These are phyloP conservation scores for Brachionus koreanus DNA, from an alignment of 1,140 invertebrate species.

Conservation along the genomic window DNA sequence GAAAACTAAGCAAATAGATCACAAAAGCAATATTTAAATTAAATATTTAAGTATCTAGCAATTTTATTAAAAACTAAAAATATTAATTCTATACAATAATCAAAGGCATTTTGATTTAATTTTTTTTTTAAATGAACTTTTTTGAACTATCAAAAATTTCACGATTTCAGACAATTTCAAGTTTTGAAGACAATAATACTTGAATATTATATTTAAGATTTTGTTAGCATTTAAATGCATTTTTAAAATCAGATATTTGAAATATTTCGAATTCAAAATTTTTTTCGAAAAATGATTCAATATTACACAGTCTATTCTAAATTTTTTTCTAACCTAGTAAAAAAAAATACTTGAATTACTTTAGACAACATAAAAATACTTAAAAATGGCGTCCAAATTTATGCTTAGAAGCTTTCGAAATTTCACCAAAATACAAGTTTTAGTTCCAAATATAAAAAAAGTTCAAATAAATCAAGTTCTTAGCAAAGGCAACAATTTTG, in stretches of 20 bases:
- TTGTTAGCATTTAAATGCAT: neutral
- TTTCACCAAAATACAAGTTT: neutral
- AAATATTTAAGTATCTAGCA: no score
- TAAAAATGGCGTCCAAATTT: slow-evolving; percentile 17
- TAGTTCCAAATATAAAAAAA: neutral
- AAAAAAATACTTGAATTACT: neutral
- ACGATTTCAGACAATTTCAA: neutral
- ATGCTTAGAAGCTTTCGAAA: neutral
- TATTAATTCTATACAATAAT: no score
- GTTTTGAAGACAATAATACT: neutral
- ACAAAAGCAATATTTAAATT: neutral
- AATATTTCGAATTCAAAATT: neutral
- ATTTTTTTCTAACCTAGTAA: neutral
- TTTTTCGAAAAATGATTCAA: slow-evolving; percentile 13
- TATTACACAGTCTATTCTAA: slow-evolving; percentile 21
- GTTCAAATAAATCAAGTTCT: neutral
- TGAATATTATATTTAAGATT: neutral
- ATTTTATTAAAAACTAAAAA: no score
- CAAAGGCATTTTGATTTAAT: no score
- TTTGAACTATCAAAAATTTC: neutral
- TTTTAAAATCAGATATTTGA: neutral
- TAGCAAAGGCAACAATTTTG: neutral
- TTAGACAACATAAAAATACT: slow-evolving; percentile 1
- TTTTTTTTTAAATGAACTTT: no score
- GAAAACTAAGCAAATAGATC: neutral